These are phyloP conservation scores for Heliconius congener DNA, from an alignment of 1,140 invertebrate species.

Conservation along the genomic window DNA sequence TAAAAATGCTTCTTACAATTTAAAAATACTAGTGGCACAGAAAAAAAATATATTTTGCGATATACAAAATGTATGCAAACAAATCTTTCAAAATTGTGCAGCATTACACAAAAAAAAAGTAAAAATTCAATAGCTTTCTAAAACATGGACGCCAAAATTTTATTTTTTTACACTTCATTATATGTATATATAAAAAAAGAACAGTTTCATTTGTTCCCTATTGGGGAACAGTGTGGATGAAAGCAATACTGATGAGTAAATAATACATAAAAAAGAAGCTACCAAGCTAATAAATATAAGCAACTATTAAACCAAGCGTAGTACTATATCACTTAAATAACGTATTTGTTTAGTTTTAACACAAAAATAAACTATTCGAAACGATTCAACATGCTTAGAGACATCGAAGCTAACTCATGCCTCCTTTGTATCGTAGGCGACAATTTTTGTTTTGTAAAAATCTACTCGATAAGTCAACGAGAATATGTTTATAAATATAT, in stretches of 20 bases:
- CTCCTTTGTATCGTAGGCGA: conserved; percentile 14
- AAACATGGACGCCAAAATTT: conserved; percentile 32
- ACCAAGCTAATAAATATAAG: conserved; percentile 50
- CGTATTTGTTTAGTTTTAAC: conserved; percentile 64
- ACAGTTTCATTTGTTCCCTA: conserved; percentile 17
- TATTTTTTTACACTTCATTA: conserved; percentile 13
- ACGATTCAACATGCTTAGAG: conserved; percentile 69
- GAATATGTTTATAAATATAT: conserved; percentile 40
- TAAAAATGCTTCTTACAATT: conserved; percentile 71
- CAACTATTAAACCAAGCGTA: conserved; percentile 64
- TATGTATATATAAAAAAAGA: conserved; percentile 14
- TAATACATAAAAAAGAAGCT: conserved; percentile 42
- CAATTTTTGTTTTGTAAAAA: conserved; percentile 28
- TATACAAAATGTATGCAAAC: conserved; percentile 48
- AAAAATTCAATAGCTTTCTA: conserved; percentile 27
- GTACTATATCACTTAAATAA: conserved; percentile 66
- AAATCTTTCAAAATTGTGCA: conserved; percentile 59
- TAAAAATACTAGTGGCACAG: conserved; percentile 72
- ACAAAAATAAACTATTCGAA: conserved; percentile 79
- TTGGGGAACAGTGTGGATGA: conserved; percentile 36
- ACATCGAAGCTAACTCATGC: conserved; percentile 25
- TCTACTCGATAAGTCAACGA: conserved; percentile 24
- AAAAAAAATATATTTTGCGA: conserved; percentile 49
- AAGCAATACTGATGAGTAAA: conserved; percentile 61
- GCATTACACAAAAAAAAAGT: conserved; percentile 57